Evolutionary conservation across 2,113 vertebrate genomes (phyloP), one percentile per base, ranked within the genome.

Genomic region (Amblyopsis rosae): DNA sequence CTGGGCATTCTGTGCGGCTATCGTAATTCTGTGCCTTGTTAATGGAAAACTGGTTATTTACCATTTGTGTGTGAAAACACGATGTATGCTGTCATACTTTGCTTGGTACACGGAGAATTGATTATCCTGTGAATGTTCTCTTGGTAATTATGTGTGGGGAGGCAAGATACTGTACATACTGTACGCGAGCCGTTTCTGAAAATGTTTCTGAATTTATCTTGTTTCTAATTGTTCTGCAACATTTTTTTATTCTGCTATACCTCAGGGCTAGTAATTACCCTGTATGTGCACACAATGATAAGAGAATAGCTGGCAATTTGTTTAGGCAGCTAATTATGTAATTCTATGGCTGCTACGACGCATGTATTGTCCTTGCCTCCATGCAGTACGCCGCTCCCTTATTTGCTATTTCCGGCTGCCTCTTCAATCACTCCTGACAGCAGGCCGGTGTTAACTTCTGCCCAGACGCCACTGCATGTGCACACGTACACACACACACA

Each of bases 391-490:
- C 53, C 73, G 68, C 77, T 82, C 81, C 65, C 72, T 70, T 64
- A 66, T 78, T 77, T 65, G 76, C 87, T 84, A 83, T 90, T 88
- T 90, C 67, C 4, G 9, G 73, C 73, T 63, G 75, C 69, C 79
- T 87, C 83, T 82, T 88, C 80, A 80, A 79, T 90, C 83, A 85
- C 69, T 73, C 72, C 58, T 82, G 86, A 83, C 84, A 87, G 86
- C 65, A 76, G 61, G 82, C 65, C 71, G 74, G 61, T 65, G 47
- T 70, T 65, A 65, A 82, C 66, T 59, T 41, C 55, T 64, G 69
- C 84, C 76, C 66, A 33, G 46, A 59, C 62, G 65, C 16, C 35
- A 61, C 65, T 55, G 16, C 58, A 63, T 54, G 48, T 59, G 63
- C 26, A 61, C 70, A 11, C 13, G 9, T 11, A 8, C 35, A 41